These are phyloP conservation scores for Hydropsyche tenuis DNA, from an alignment of 1,140 invertebrate genomes.

Conservation along the genomic window DNA sequence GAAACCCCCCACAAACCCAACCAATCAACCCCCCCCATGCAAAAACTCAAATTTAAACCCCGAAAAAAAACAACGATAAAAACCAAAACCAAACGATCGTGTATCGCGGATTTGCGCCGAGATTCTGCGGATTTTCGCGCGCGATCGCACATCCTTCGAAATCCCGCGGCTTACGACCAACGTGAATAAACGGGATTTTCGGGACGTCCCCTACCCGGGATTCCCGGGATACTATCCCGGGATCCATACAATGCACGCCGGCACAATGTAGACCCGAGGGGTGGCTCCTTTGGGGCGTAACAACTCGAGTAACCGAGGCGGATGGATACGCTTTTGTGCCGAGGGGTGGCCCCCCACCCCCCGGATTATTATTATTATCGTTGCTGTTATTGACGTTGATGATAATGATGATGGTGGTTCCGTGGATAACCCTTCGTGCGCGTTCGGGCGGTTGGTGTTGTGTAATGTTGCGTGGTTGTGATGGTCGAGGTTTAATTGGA, in stretches of 20 bases:
- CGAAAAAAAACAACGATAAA: too few species aligned
- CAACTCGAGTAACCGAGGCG: conserved; percentile 35
- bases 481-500: too few species aligned
- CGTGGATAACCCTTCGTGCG: too few species aligned
- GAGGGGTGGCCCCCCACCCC: conserved; percentile 8
- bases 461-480: too few species aligned
- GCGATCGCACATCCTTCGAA: conserved; percentile 21
- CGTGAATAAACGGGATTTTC: conserved; percentile 39
- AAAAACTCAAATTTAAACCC: not conserved
- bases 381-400: not conserved
- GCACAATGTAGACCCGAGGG: too few species aligned
- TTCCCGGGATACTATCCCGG: not conserved
- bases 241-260: too few species aligned
- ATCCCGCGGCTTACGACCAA: conserved; percentile 29
- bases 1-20: not conserved
- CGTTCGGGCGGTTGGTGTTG: too few species aligned
- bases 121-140: conserved; percentile 32
- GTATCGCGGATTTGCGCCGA: conserved; percentile 20
- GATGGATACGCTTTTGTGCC: conserved; percentile 27
- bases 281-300: conserved; percentile 35
- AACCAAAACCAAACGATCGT: too few species aligned
- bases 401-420: not conserved
- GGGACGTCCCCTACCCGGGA: not conserved
- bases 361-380: not conserved
- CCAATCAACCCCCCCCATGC: conserved; percentile 5